A percentile compares a stretch with the other conserved stretches of the same genome.
Evolutionary conservation across 2,888 invertebrate species (phyloP).

Genomic region (Catotricha subobsoleta): DNA sequence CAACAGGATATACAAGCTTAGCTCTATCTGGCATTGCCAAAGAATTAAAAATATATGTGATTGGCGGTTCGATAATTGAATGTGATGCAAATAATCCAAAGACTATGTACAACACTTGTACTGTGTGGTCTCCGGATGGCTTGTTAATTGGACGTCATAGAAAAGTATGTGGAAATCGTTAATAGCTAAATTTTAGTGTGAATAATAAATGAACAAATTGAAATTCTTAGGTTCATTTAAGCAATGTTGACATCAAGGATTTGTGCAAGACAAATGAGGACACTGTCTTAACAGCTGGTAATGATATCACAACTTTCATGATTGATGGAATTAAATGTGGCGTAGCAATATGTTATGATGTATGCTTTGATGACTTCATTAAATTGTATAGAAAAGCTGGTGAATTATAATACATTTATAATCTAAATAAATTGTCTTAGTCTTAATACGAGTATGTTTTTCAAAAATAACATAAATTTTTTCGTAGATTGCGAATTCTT

Average conservation of each 20-base stretch:
- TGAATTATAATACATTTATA: background rate
- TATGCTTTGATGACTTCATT: background rate
- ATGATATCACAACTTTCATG: background rate
- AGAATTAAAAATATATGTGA: background rate
- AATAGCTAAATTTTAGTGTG: background rate
- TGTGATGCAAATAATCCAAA: background rate
- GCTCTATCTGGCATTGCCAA: background rate
- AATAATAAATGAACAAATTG: background rate
- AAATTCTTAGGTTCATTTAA: background rate
- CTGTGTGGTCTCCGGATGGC: background rate
- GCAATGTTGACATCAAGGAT: background rate
- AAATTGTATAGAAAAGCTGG: background rate
- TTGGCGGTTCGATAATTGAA: conserved; percentile 1
- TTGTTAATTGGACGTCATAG: background rate
- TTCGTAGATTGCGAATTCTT: conserved; percentile 4
- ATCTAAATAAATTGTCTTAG: background rate
- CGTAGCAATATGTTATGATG: conserved; percentile 5
- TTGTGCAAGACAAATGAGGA: background rate
- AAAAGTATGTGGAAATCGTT: background rate
- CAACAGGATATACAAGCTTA: background rate
- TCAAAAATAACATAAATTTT: background rate
- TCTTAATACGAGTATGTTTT: background rate
- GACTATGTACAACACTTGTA: background rate
- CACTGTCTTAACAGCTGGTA: background rate
- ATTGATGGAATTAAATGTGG: conserved; percentile 4